These are phyloP conservation scores for Spilogale gracilis DNA, from an alignment of 2,113 vertebrate genomes.

Conservation along the genomic window DNA sequence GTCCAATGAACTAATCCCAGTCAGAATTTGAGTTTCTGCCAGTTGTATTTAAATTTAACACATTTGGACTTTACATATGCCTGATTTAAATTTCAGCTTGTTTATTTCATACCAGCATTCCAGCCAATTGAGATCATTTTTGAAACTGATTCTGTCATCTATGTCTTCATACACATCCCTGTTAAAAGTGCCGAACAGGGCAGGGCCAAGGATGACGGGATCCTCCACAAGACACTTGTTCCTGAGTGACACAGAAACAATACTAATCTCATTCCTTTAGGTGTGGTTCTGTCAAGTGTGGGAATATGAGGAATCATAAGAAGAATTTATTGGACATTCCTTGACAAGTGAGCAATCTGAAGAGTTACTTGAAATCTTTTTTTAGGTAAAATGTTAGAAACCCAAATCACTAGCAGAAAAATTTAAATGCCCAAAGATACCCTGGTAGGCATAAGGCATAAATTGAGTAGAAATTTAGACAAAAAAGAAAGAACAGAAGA, in stretches of 20 bases:
- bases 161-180: slow-evolving; percentile 37
- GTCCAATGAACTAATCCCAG: not conserved
- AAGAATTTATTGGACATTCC: not conserved
- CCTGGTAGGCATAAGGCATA: not conserved
- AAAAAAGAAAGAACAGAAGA: not conserved
- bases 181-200: not conserved
- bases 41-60: not conserved
- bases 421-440: not conserved
- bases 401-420: slow-evolving; percentile 25
- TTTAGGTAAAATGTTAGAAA: slow-evolving; percentile 43
- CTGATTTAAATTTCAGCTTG: slow-evolving; percentile 45
- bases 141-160: slow-evolving; percentile 16
- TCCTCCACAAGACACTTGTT: not conserved
- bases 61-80: not conserved
- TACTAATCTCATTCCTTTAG: not conserved
- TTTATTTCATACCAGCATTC: slow-evolving; percentile 42
- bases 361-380: slow-evolving; percentile 31
- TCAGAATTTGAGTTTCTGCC: slow-evolving; percentile 31
- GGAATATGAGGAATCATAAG: not conserved
- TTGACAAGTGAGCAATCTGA: slow-evolving; percentile 6
- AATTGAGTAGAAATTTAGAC: not conserved
- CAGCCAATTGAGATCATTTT: slow-evolving; percentile 45
- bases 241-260: slow-evolving; percentile 30
- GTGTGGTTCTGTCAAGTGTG: not conserved
- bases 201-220: slow-evolving; percentile 1